Evolutionary conservation across 2,113 vertebrate genomes (phyloP).

Genomic region (Osmerus mordax): DNA sequence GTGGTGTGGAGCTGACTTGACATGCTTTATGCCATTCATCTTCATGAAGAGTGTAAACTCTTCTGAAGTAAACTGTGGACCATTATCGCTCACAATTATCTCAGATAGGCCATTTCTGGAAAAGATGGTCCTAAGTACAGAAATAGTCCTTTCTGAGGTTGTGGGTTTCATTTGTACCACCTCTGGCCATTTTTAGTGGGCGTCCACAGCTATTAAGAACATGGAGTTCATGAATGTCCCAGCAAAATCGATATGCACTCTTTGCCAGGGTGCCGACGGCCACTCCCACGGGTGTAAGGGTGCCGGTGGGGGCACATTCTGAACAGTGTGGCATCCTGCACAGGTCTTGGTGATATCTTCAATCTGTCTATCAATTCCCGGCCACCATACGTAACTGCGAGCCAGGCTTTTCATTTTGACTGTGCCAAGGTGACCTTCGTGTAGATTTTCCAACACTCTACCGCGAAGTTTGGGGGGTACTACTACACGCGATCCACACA

Average conservation of each 20-base stretch:
- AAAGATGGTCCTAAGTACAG: conserved; percentile 14
- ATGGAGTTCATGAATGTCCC: conserved; percentile 7
- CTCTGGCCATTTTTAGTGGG: conserved; percentile 27
- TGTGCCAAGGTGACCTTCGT: conserved; percentile 5
- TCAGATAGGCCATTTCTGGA: conserved; percentile 20
- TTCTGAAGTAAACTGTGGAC: too few species aligned
- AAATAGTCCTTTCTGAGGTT: background rate
- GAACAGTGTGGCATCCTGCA: background rate
- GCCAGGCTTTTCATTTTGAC: conserved; percentile 32
- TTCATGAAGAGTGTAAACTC: background rate
- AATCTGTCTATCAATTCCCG: conserved; percentile 13
- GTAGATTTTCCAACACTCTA: conserved; percentile 16
- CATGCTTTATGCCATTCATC: background rate
- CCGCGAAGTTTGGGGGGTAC: too few species aligned
- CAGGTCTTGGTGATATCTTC: conserved; percentile 16
- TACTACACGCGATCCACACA: too few species aligned
- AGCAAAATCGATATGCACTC: background rate
- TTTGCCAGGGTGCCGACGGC: conserved; percentile 19
- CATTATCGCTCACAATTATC: conserved; percentile 8
- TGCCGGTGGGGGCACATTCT: conserved; percentile 15
- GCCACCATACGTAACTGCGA: conserved; percentile 15
- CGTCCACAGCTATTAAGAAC: conserved; percentile 16
- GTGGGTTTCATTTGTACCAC: conserved; percentile 18
- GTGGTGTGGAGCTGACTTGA: too few species aligned
- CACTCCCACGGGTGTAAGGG: conserved; percentile 21